phyloP scores from a whole-genome alignment of 2,113 vertebrate genomes.

The Eupsittula cactorum region DNA sequence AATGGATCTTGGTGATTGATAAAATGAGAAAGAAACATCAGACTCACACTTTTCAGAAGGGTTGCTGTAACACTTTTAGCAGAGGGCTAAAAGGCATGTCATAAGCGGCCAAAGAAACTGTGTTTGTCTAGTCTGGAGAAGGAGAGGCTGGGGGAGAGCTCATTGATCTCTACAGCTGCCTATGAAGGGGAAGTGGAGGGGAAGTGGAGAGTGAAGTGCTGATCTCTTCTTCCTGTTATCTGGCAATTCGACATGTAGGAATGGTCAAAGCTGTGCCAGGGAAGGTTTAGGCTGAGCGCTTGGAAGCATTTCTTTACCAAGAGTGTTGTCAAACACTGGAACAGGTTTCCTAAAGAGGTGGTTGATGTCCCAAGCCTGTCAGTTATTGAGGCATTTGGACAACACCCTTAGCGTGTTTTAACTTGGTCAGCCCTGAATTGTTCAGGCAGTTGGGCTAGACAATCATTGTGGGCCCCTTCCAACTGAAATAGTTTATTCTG shows the following conservation, averaged over 20 bases:
- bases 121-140: not conserved
- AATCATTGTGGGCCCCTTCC: not conserved
- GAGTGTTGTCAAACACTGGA: not conserved
- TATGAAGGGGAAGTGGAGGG: accelerated
- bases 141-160: accelerated
- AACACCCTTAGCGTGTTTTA: not conserved
- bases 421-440: not conserved
- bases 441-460: not conserved
- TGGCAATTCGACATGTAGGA: accelerated
- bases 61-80: not conserved
- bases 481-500: not conserved
- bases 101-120: accelerated
- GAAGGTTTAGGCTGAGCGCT: not conserved
- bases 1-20: not conserved
- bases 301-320: not conserved
- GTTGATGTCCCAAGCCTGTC: accelerated
- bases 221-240: not conserved
- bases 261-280: accelerated
- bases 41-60: not conserved
- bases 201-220: not conserved
- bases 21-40: not conserved
- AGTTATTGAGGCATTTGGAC: not conserved
- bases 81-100: not conserved
- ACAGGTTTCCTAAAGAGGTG: not conserved
- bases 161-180: not conserved